Conservation (phyloP, 1,140 invertebrate species). For the Listronotus oregonensis region DNA sequence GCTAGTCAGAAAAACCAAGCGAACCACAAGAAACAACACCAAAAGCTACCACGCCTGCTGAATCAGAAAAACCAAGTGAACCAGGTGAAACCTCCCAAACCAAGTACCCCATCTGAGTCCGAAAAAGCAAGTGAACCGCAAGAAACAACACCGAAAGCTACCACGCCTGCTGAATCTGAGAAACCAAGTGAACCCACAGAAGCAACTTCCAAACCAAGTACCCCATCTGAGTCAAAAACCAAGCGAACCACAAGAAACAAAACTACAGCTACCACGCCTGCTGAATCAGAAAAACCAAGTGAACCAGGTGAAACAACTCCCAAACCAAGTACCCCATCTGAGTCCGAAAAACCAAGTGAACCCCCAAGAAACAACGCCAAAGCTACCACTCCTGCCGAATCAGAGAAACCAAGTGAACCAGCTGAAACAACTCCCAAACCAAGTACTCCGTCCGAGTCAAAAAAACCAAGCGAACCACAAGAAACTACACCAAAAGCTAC, state of each 20-base stretch:
- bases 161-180: background rate
- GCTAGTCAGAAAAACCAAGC: background rate
- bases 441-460: no score
- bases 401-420: no score
- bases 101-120: background rate
- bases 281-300: background rate
- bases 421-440: no score
- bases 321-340: constrained; percentile 1
- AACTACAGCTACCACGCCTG: constrained; percentile 3
- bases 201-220: background rate
- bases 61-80: constrained; percentile 2
- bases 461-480: no score
- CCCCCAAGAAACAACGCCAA: constrained; percentile 17
- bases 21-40: background rate
- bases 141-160: background rate
- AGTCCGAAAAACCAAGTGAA: constrained; percentile 7
- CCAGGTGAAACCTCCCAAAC: background rate
- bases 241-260: background rate
- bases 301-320: background rate
- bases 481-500: no score
- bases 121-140: background rate
- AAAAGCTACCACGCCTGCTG: constrained; percentile 3
- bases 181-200: background rate
- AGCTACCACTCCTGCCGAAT: background rate
- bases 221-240: background rate